Conservation (phyloP, 2,797 vertebrate species). For the Rhinatrema bivittatum region DNA sequence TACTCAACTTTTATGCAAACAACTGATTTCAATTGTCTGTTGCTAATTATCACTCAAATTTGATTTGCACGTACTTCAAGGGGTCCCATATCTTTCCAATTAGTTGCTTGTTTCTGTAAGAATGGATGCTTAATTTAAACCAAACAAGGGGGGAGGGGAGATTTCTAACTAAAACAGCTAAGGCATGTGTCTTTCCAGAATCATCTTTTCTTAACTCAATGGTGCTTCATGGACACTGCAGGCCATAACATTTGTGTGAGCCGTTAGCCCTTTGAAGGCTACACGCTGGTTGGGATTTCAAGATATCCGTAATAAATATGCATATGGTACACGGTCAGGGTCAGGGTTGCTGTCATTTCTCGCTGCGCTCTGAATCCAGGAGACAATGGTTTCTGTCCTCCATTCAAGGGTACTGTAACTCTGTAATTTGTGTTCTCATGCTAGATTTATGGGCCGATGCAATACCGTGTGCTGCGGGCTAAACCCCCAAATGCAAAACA, state of each 20-base stretch:
- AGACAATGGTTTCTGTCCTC: too few relatives aligned
- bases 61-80: conserved; percentile 58
- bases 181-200: conserved; percentile 37
- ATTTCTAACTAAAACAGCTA: conserved; percentile 7
- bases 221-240: conserved; percentile 14
- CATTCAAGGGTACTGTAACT: too few relatives aligned
- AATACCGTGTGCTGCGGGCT: too few relatives aligned
- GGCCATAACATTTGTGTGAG: conserved; percentile 30
- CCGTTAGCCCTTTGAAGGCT: too few relatives aligned
- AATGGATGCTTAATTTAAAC: conserved; percentile 54
- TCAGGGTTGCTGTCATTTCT: too few relatives aligned
- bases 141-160: conserved; percentile 41
- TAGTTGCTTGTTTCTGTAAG: conserved; percentile 41
- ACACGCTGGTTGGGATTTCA: too few relatives aligned
- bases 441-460: too few relatives aligned
- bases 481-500: too few relatives aligned
- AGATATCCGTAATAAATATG: too few relatives aligned
- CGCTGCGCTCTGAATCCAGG: too few relatives aligned
- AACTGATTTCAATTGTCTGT: conserved; percentile 48
- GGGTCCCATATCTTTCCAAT: conserved; percentile 36
- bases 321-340: too few relatives aligned
- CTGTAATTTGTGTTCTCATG: too few relatives aligned
- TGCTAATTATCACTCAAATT: conserved; percentile 54
- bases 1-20: conserved; percentile 29
- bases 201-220: conserved; percentile 8